Evolutionary conservation across 2,888 invertebrate genomes (phyloP), one percentile per base, ranked within the genome.

Genomic region (Anthoptus insignis): DNA sequence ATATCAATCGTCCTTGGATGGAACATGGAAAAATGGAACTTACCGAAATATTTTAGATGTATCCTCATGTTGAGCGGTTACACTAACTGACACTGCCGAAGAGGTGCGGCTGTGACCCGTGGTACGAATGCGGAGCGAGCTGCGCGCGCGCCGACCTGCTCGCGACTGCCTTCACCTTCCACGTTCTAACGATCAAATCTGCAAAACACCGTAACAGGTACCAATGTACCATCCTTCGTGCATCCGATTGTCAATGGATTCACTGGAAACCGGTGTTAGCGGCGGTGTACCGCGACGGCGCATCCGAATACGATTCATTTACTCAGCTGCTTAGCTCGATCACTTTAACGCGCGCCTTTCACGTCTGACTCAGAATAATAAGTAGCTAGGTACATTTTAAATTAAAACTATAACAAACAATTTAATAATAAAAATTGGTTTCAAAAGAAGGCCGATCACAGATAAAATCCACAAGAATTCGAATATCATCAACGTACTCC

Each of bases 11-110:
- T 22, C 14, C 37, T 22, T 37, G n/a, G 7, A 54, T n/a, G n/a
- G n/a, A 22, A 53, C 24, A 14, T 16, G 8, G 16, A 13, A n/a
- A 53, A 34, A 22, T 8, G 64, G 39, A 14, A 78, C 90, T 89
- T 76, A 92, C 91, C 91, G 68, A 91, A 90, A 64, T 83, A 14
- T 82, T 89, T 88, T 37, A 91, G 78, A 66, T 87, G 83, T 68
- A 91, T 77, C 79, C 88, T 91, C 91, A 92, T 92, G 74, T 80
- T 88, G 75, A n/a, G n/a, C n/a, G n/a, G n/a, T n/a, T n/a, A n/a
- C n/a, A n/a, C n/a, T n/a, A n/a, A n/a, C n/a, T n/a, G n/a, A n/a
- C n/a, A n/a, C n/a, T n/a, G n/a, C n/a, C n/a, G n/a, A n/a, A n/a
- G n/a, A n/a, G n/a, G n/a, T n/a, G n/a, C n/a, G n/a, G n/a, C n/a